phyloP scores from a whole-genome alignment of 2,113 vertebrate species.

The Xyliphius kryptos region DNA sequence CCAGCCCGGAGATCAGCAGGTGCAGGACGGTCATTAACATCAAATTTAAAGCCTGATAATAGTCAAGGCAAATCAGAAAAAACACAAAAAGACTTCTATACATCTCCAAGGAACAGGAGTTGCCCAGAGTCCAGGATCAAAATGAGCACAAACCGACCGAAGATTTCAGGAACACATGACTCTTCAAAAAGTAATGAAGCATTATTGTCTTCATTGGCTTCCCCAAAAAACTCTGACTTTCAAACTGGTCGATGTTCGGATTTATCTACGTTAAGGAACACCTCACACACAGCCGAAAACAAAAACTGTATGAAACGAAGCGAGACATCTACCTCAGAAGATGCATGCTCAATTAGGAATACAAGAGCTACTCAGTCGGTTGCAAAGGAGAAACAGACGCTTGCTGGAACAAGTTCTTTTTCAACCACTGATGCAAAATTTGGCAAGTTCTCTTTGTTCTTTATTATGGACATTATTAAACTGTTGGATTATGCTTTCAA shows the following conservation, averaged over 20 bases:
- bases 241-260: constrained; percentile 32
- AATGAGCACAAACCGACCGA: constrained; percentile 24
- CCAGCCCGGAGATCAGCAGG: constrained; percentile 38
- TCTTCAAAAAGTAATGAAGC: constrained; percentile 23
- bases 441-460: constrained; percentile 71
- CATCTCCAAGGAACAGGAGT: constrained; percentile 5
- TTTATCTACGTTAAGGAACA: constrained; percentile 22
- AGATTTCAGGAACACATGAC: background rate
- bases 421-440: constrained; percentile 22
- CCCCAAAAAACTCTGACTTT: constrained; percentile 23
- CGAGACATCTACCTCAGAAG: constrained; percentile 18
- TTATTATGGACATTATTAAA: too few relatives aligned
- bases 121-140: constrained; percentile 23
- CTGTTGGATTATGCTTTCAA: too few relatives aligned
- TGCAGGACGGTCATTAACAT: constrained; percentile 36
- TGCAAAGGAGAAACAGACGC: constrained; percentile 46
- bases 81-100: constrained; percentile 11
- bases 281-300: constrained; percentile 17
- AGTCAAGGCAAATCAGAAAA: constrained; percentile 18
- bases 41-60: constrained; percentile 6
- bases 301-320: constrained; percentile 21
- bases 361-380: constrained; percentile 13
- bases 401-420: constrained; percentile 42
- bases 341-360: constrained; percentile 28
- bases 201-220: background rate